phyloP scores from a whole-genome alignment of 2,113 vertebrate species.

The Crotalus viridis region DNA sequence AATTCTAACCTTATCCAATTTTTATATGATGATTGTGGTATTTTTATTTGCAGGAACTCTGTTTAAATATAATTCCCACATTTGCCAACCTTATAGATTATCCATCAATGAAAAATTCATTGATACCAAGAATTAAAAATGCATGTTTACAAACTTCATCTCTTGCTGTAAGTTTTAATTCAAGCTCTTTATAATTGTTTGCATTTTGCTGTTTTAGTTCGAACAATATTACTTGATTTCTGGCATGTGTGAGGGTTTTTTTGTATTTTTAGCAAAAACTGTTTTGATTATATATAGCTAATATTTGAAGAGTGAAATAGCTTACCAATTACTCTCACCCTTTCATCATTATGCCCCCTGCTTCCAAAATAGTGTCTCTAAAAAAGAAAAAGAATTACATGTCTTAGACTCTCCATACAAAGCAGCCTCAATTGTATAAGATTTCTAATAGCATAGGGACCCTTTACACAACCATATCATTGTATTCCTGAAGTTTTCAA shows the following conservation, averaged over 20 bases:
- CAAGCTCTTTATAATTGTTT: neutral
- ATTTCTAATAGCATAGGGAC: neutral
- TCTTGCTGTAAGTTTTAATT: constrained; percentile 86
- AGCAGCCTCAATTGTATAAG: neutral
- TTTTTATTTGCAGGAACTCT: constrained; percentile 85
- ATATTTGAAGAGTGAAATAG: neutral
- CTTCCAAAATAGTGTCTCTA: neutral
- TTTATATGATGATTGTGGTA: neutral
- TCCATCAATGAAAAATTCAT: constrained; percentile 97
- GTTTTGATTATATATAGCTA: neutral
- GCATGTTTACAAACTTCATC: constrained; percentile 97
- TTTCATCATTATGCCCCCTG: neutral
- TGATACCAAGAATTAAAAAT: constrained; percentile 95
- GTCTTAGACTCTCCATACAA: neutral
- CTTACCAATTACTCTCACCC: neutral
- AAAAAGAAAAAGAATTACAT: neutral
- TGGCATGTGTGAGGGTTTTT: neutral
- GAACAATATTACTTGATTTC: neutral
- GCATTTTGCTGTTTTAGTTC: neutral
- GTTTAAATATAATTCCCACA: constrained; percentile 96
- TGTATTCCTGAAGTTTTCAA: neutral
- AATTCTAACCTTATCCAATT: neutral
- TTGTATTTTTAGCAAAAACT: neutral
- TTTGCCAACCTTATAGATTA: constrained; percentile 99
- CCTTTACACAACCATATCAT: too few relatives aligned